These are phyloP conservation scores for Nothoprocta pentlandii DNA, from an alignment of 2,113 vertebrate genomes.

Conservation along the genomic window DNA sequence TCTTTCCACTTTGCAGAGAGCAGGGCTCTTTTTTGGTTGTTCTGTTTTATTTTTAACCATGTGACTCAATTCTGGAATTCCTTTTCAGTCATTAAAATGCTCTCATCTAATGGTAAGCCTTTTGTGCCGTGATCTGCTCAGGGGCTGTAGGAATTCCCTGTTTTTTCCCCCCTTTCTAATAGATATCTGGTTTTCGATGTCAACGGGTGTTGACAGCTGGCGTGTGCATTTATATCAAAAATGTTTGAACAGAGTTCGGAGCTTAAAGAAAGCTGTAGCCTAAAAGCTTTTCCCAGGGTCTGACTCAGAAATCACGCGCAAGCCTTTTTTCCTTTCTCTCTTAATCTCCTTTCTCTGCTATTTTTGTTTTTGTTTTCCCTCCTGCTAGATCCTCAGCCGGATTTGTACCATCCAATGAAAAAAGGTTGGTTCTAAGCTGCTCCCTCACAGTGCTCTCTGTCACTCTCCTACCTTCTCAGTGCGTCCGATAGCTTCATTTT, in stretches of 20 bases:
- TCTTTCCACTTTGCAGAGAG: neutral
- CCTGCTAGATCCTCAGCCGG: conserved; percentile 94
- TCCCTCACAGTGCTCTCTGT: conserved; percentile 66
- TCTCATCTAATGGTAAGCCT: neutral
- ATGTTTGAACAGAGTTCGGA: conserved; percentile 13
- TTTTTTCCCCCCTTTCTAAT: neutral
- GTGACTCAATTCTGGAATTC: neutral
- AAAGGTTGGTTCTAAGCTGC: conserved; percentile 95
- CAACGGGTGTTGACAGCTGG: conserved; percentile 22
- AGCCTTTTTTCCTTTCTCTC: conserved; percentile 75
- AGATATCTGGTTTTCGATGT: neutral
- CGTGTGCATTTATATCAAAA: conserved; percentile 25
- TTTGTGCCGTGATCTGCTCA: neutral
- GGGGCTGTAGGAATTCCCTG: neutral
- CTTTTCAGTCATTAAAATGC: neutral
- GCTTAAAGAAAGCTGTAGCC: conserved; percentile 52
- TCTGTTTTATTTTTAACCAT: neutral
- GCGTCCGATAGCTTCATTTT: conserved; percentile 72
- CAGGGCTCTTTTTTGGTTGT: neutral
- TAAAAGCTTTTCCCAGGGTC: conserved; percentile 63
- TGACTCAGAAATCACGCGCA: conserved; percentile 72
- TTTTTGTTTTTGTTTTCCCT: conserved; percentile 84
- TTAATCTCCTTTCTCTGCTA: conserved; percentile 87
- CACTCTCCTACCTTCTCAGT: conserved; percentile 67
- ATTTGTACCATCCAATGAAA: conserved; percentile 95